These are phyloP conservation scores for Leptestheria dahalacensis DNA, from an alignment of 1,140 invertebrate species.

Conservation along the genomic window DNA sequence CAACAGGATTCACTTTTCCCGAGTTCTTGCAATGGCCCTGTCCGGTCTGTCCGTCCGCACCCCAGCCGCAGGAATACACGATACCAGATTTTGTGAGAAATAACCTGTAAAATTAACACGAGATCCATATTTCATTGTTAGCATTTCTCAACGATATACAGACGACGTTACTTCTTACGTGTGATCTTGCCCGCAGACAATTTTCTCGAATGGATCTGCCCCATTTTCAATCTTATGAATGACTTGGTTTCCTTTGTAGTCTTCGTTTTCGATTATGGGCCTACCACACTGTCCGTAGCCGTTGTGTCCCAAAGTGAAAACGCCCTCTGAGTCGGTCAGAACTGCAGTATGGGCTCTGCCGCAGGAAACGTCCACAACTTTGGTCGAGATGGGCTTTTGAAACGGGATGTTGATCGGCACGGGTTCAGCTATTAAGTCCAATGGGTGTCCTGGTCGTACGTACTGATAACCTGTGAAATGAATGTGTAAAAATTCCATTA, in stretches of 20 bases:
- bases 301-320: slow-evolving; percentile 83
- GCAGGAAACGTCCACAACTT: slow-evolving; percentile 48
- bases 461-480: slow-evolving; percentile 38
- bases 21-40: slow-evolving; percentile 47
- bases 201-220: slow-evolving; percentile 25
- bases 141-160: no score
- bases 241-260: slow-evolving; percentile 46
- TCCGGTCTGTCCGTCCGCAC: slow-evolving; percentile 89
- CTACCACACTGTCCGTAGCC: slow-evolving; percentile 86
- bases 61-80: slow-evolving; percentile 82
- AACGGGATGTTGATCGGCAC: slow-evolving; percentile 59
- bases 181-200: slow-evolving; percentile 80
- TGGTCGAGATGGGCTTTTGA: slow-evolving; percentile 31
- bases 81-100: slow-evolving; percentile 62
- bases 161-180: slow-evolving; percentile 39
- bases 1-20: slow-evolving; percentile 27
- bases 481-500: no score
- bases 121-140: no score
- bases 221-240: slow-evolving; percentile 35
- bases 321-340: slow-evolving; percentile 53
- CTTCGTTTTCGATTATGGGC: slow-evolving; percentile 57
- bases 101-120: slow-evolving; percentile 41
- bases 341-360: slow-evolving; percentile 76
- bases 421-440: slow-evolving; percentile 55
- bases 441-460: slow-evolving; percentile 40